phyloP scores from a whole-genome alignment of 2,113 vertebrate genomes.

The Chionis minor region DNA sequence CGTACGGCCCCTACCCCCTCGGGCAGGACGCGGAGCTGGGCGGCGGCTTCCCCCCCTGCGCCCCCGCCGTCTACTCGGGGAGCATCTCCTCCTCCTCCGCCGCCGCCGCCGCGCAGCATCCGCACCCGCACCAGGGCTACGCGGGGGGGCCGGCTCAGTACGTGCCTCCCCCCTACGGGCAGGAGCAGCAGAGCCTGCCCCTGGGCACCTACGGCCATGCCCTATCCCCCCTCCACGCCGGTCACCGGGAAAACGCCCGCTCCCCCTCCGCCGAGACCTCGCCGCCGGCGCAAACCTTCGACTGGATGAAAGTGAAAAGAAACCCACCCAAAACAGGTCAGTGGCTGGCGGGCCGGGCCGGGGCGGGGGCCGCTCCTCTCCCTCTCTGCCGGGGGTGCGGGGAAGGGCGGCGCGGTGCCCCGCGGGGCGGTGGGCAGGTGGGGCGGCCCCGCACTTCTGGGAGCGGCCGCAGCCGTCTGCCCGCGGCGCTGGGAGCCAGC shows the following conservation, averaged over 20 bases:
- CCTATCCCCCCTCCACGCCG: conserved; percentile 87
- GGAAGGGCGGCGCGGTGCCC: neutral
- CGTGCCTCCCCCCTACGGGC: conserved; percentile 85
- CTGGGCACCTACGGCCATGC: conserved; percentile 84
- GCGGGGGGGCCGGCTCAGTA: conserved; percentile 84
- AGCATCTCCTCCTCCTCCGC: conserved; percentile 78
- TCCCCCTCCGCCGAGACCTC: conserved; percentile 88
- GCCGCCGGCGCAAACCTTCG: conserved; percentile 91
- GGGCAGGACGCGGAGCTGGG: conserved; percentile 90
- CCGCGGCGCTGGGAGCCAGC: neutral
- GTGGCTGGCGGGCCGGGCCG: conserved; percentile 29
- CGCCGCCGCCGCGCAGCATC: conserved; percentile 82
- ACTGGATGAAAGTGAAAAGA: conserved; percentile 99
- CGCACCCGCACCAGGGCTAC: conserved; percentile 88
- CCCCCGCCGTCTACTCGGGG: conserved; percentile 90
- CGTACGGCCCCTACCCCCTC: conserved; percentile 85
- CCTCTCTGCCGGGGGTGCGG: neutral
- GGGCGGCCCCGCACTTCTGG: neutral
- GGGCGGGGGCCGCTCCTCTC: neutral
- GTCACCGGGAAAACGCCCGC: conserved; percentile 85
- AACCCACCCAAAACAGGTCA: conserved; percentile 98
- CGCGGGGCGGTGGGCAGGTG: neutral
- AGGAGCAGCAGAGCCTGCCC: conserved; percentile 84
- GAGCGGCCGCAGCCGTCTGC: neutral
- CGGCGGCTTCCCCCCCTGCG: conserved; percentile 85